Base-by-base conservation (phyloP, 2,113 vertebrate species). In the Tupaia chinensis region DNA sequence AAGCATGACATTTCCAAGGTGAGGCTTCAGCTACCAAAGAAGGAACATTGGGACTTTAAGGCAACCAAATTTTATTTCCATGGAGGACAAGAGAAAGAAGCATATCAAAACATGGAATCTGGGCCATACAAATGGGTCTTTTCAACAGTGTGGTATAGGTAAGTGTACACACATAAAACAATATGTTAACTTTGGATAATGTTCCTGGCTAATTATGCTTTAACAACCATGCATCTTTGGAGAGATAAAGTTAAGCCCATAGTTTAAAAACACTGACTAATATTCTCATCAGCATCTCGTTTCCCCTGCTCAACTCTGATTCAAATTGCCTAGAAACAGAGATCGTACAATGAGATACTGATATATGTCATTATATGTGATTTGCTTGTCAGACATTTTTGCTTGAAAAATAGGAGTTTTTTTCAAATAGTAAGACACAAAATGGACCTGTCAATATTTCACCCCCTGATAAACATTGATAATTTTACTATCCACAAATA, bases 401-500 rank as follows among this genome's bases (percentile, higher is more conserved):
- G 82, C 66, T 93, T 84, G 69, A 92, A 96, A 97, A 97, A 90
- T 23, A 93, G 61, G 87, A 95, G 44, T 44, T 95, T 82, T 69
- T 84, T 95, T 80, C 4, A 92, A n/a, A 68, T 90, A 97, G 92
- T 93, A 25, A 44, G 80, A 85, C 76, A 92, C 4, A 20, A 77
- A 92, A 97, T 90, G 95, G 7, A 86, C 29, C 97, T 98, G 92
- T 80, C 76, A 95, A 93, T 97, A 93, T 85, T 79, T 97, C 81
- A 66, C 93, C 90, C 95, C 80, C 63, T 80, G 92, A 96, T 87
- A 96, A 96, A 98, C 97, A 97, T 73, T 97, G 89, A 92, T 96
- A 97, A 85, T 94, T 97, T 87, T 97, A 91, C 95, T 97, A 96
- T 95, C 94, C 78, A 82, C 96, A 96, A 96, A 96, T 97, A 91